A percentile compares a stretch with the other conserved stretches of the same genome.
Conservation (phyloP, 2,888 invertebrate genomes). For the Xylota segnis region DNA sequence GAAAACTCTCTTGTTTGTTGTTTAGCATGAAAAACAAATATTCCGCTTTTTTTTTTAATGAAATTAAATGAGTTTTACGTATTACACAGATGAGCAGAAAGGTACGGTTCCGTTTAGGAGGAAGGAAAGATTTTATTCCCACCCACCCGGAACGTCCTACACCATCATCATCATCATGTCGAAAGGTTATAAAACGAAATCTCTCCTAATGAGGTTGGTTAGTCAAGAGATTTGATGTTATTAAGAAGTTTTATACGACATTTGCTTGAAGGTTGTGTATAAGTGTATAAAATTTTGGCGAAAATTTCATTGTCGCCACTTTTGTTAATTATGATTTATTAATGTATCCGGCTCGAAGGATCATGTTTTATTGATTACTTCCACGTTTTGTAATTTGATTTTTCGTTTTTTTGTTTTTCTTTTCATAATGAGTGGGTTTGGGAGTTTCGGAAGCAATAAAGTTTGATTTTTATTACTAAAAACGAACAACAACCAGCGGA, state of each 20-base stretch:
- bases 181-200: slow-evolving; percentile 50
- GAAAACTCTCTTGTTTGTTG: slow-evolving; percentile 13
- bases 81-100: slow-evolving; percentile 20
- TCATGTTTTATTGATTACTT: slow-evolving; percentile 56
- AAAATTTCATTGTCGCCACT: slow-evolving; percentile 36
- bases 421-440: not conserved
- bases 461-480: slow-evolving; percentile 5
- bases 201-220: slow-evolving; percentile 42
- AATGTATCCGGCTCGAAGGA: slow-evolving; percentile 49
- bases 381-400: slow-evolving; percentile 1
- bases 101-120: not conserved
- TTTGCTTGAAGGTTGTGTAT: slow-evolving; percentile 12
- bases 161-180: slow-evolving; percentile 1
- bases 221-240: slow-evolving; percentile 37
- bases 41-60: slow-evolving; percentile 49
- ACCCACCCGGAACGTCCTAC: not conserved
- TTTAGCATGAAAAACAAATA: slow-evolving; percentile 35
- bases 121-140: slow-evolving; percentile 27
- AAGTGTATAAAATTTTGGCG: not conserved
- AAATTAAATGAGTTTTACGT: slow-evolving; percentile 58
- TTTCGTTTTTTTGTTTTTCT: too few relatives aligned
- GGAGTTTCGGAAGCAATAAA: slow-evolving; percentile 21
- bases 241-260: slow-evolving; percentile 9
- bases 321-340: slow-evolving; percentile 66
- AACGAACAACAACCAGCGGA: not conserved